Conservation (phyloP, 2,113 vertebrate genomes). For the Corvus cornix region DNA sequence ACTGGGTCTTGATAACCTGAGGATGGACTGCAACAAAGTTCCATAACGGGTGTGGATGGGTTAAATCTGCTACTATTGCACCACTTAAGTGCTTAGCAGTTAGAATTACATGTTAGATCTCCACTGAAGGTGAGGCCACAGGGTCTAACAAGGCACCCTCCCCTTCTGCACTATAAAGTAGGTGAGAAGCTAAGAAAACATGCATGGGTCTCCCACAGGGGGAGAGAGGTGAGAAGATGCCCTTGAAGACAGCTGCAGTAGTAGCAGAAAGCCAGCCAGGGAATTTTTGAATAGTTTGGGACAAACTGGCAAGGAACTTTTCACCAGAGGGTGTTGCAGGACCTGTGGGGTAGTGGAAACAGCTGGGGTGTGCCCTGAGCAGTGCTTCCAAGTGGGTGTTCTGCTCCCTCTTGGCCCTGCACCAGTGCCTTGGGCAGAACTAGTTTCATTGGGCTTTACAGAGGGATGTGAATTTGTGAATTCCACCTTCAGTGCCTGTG, state of each 20-base stretch:
- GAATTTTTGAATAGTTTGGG: neutral
- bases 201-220: neutral
- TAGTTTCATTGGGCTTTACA: slow-evolving; percentile 2
- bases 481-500: neutral
- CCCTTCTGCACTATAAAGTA: neutral
- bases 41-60: neutral
- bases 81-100: neutral
- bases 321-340: neutral
- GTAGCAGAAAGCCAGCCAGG: neutral
- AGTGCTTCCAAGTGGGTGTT: neutral
- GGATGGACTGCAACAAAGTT: neutral
- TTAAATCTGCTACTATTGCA: neutral
- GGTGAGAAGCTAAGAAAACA: neutral
- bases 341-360: neutral
- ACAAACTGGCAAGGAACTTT: neutral
- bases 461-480: neutral
- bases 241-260: neutral
- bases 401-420: neutral
- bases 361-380: neutral
- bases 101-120: neutral
- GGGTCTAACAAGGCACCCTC: neutral
- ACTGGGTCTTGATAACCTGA: neutral
- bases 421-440: neutral
- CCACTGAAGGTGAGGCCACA: neutral
- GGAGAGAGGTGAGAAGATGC: neutral